phyloP scores from a whole-genome alignment of 2,113 vertebrate species.

The Tachycineta bicolor region DNA sequence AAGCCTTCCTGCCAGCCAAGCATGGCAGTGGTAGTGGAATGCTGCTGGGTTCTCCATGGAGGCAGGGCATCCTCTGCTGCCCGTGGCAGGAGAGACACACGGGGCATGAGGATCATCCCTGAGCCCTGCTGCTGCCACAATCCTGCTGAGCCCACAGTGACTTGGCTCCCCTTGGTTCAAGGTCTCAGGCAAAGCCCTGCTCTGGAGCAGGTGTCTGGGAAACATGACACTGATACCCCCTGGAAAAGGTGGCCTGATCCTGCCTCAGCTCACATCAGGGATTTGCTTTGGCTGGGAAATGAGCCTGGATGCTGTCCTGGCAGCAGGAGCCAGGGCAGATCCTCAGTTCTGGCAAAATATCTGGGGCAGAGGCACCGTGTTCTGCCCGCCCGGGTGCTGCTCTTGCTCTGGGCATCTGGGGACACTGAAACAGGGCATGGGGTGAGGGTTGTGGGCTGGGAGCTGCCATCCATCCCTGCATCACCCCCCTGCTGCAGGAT shows the following conservation, averaged over 20 bases:
- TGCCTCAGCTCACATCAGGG: fast-evolving
- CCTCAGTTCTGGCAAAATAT: background rate
- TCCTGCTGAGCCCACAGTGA: background rate
- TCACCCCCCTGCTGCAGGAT: constrained; percentile 77
- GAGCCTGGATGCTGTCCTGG: background rate
- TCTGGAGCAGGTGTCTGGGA: background rate
- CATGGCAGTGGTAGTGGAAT: background rate
- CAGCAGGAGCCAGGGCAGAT: fast-evolving
- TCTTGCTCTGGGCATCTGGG: background rate
- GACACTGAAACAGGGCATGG: background rate
- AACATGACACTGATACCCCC: fast-evolving
- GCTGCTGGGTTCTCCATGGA: background rate
- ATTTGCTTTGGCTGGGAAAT: background rate
- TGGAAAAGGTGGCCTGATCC: background rate
- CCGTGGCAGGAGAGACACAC: fast-evolving
- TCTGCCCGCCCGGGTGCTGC: fast-evolving
- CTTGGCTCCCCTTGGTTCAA: background rate
- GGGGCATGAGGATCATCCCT: fast-evolving
- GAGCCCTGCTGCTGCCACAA: fast-evolving
- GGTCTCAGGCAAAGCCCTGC: background rate
- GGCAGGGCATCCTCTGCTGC: background rate
- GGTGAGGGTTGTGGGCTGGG: fast-evolving
- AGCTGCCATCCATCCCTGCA: fast-evolving
- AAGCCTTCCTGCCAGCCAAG: fast-evolving
- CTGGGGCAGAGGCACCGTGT: fast-evolving